phyloP scores from a whole-genome alignment of 2,797 vertebrate genomes.

The Anableps anableps region DNA sequence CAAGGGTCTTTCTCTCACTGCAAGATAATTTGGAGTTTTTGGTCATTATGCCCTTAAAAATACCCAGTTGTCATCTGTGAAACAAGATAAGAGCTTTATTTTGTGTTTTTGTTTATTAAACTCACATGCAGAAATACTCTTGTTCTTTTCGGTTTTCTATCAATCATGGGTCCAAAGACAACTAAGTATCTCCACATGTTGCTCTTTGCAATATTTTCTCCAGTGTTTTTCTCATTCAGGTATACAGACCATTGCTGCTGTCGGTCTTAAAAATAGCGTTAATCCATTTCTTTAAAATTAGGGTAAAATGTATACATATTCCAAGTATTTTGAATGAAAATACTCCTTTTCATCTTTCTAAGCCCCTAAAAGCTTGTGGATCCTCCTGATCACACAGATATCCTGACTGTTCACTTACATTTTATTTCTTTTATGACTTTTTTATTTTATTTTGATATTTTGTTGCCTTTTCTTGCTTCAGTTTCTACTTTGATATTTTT shows the following conservation, averaged over 20 bases:
- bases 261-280: not conserved
- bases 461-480: not conserved
- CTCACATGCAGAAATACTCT: not conserved
- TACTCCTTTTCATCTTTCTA: not conserved
- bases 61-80: not conserved
- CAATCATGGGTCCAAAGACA: not conserved
- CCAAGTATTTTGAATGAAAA: not conserved
- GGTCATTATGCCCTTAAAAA: not conserved
- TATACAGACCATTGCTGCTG: not conserved
- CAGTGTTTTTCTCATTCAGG: too few species aligned
- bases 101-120: not conserved
- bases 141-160: not conserved
- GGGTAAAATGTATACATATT: not conserved
- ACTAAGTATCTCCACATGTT: not conserved
- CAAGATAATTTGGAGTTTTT: not conserved
- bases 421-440: not conserved
- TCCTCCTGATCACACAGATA: not conserved
- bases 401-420: not conserved
- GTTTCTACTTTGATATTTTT: not conserved
- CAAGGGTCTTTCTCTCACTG: slow-evolving; percentile 27
- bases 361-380: not conserved
- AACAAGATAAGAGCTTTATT: not conserved
- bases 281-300: not conserved
- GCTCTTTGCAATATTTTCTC: not conserved
- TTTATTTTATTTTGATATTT: not conserved